Percentiles rank a stretch among this genome's conserved stretches.
These are phyloP conservation scores for Akabosia matsudoensis DNA, from an alignment of 1,140 invertebrate species.

Conservation along the genomic window DNA sequence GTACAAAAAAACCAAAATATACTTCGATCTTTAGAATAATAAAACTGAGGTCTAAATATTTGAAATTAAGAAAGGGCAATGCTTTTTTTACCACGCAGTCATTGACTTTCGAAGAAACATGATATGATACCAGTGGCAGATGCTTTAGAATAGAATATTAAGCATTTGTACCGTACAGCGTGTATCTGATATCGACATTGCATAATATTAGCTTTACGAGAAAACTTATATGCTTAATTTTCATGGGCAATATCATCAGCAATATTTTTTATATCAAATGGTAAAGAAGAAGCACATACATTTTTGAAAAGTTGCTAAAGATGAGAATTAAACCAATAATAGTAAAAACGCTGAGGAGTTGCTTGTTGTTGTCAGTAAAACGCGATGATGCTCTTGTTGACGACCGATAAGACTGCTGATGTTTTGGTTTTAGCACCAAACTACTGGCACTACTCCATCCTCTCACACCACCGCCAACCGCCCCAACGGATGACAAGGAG, in stretches of 20 bases:
- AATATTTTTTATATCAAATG: too few relatives aligned
- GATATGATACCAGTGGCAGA: background rate
- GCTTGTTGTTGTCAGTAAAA: background rate
- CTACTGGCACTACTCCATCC: background rate
- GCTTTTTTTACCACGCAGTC: too few relatives aligned
- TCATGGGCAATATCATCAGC: too few relatives aligned
- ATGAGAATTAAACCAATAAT: slow-evolving; percentile 14
- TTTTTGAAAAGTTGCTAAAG: slow-evolving; percentile 15
- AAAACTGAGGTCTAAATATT: too few relatives aligned
- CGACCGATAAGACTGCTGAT: slow-evolving; percentile 14
- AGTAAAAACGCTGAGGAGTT: slow-evolving; percentile 6
- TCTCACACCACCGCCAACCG: slow-evolving; percentile 10
- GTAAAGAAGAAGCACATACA: background rate
- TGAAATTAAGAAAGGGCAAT: background rate
- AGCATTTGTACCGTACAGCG: too few relatives aligned
- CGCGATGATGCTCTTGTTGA: slow-evolving; percentile 8
- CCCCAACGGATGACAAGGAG: slow-evolving; percentile 8
- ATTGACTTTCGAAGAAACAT: background rate
- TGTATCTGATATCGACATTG: too few relatives aligned
- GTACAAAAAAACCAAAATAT: too few relatives aligned
- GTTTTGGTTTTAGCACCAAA: background rate
- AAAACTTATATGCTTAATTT: too few relatives aligned
- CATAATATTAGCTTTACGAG: too few relatives aligned
- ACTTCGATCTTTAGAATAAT: too few relatives aligned
- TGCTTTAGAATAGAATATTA: too few relatives aligned